Percentiles rank a stretch among this genome's conserved stretches.
phyloP scores from a whole-genome alignment of 1,140 invertebrate genomes.

The Zeugodacus cucurbitae region DNA sequence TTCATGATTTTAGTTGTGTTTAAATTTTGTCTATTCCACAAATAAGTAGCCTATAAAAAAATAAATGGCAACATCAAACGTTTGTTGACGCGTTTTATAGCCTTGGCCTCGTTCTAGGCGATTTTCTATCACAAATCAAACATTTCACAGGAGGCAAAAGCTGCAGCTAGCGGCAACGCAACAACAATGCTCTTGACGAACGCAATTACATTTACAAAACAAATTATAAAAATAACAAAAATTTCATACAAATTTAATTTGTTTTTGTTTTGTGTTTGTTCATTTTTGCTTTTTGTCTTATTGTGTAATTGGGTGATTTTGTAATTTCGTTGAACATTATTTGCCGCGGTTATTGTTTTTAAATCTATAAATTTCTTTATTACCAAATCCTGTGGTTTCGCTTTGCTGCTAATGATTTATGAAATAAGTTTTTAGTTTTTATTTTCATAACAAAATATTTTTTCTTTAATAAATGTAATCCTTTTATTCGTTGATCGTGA shows the following conservation, averaged over 20 bases:
- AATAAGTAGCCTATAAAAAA: neutral
- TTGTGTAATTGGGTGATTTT: neutral
- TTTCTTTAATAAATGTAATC: neutral
- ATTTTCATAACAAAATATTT: neutral
- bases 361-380: too few species aligned
- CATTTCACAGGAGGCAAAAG: constrained; percentile 23
- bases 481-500: neutral
- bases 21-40: too few species aligned
- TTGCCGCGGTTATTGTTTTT: neutral
- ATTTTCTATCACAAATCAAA: constrained; percentile 40
- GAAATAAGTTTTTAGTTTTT: neutral
- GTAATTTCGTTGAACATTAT: neutral
- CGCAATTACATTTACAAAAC: neutral
- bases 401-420: neutral
- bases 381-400: neutral
- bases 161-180: constrained; percentile 11
- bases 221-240: neutral
- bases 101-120: constrained; percentile 61
- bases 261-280: constrained; percentile 19
- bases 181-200: neutral
- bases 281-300: neutral
- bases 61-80: neutral
- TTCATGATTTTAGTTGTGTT: too few species aligned
- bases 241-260: constrained; percentile 22
- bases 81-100: constrained; percentile 64